phyloP scores from a whole-genome alignment of 2,888 invertebrate species.

The Gari tellinella region DNA sequence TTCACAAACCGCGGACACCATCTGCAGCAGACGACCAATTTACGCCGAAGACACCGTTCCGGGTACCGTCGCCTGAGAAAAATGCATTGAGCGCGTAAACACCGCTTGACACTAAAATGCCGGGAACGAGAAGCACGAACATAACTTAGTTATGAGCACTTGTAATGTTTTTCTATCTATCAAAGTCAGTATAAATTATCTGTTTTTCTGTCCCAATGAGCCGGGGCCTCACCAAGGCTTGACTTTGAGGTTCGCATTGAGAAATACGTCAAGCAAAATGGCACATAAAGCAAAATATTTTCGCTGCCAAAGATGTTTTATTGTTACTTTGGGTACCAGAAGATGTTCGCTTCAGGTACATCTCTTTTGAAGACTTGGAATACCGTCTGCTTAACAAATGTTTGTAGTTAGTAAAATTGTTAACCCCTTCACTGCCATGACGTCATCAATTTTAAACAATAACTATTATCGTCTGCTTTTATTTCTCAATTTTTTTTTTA shows the following conservation, averaged over 20 bases:
- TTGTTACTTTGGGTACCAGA: slow-evolving; percentile 1
- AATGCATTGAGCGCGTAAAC: background rate
- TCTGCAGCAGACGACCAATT: no score
- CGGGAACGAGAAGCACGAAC: slow-evolving; percentile 4
- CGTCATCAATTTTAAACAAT: no score
- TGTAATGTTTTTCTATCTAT: slow-evolving; percentile 13
- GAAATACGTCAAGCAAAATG: slow-evolving; percentile 4
- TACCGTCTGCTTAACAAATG: no score
- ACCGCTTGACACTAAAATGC: slow-evolving; percentile 9
- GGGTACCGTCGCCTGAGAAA: no score
- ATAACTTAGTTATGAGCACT: background rate
- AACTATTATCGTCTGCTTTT: no score
- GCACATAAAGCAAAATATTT: slow-evolving; percentile 17
- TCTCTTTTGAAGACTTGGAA: no score
- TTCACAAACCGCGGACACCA: no score
- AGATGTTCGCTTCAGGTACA: no score
- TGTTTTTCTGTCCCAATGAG: slow-evolving; percentile 5
- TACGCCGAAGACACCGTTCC: no score
- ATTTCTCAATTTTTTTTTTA: no score
- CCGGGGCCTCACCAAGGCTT: background rate
- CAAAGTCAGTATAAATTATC: slow-evolving; percentile 18
- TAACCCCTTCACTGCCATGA: no score
- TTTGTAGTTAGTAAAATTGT: no score
- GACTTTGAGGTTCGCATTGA: slow-evolving; percentile 8
- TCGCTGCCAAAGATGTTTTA: slow-evolving; percentile 12